These are phyloP conservation scores for Ptiloglossa arizonensis DNA, from an alignment of 1,140 invertebrate species.

Conservation along the genomic window DNA sequence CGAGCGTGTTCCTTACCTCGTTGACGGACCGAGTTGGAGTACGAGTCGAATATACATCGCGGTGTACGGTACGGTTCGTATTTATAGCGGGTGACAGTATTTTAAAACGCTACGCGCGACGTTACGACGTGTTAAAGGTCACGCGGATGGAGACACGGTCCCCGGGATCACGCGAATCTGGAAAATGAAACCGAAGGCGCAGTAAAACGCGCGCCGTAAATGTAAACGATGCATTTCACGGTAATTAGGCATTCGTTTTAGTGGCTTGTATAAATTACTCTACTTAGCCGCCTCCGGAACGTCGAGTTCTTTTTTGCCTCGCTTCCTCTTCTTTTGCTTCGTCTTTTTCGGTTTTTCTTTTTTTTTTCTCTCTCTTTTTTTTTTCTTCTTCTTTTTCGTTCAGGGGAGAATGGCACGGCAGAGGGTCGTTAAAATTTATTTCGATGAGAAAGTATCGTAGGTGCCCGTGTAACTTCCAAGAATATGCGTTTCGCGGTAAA, in stretches of 20 bases:
- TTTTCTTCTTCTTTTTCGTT: neutral
- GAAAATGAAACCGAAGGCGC: constrained; percentile 22
- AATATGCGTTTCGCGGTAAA: neutral
- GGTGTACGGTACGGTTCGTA: no score
- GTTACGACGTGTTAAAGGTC: constrained; percentile 26
- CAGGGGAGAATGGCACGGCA: neutral
- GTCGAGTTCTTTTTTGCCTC: neutral
- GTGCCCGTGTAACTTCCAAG: neutral
- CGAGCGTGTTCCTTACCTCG: no score
- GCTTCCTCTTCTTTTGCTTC: no score
- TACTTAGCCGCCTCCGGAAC: neutral
- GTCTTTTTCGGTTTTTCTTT: neutral
- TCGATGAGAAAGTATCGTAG: constrained; percentile 1
- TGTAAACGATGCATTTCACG: constrained; percentile 33
- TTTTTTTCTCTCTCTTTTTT: neutral
- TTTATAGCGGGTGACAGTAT: constrained; percentile 36
- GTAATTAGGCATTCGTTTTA: constrained; percentile 37
- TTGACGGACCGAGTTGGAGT: no score
- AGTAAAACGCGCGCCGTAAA: constrained; percentile 20
- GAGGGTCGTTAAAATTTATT: constrained; percentile 15
- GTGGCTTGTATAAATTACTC: constrained; percentile 6
- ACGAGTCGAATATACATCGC: no score
- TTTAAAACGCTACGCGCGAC: no score
- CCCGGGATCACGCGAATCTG: constrained; percentile 29
- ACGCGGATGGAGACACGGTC: neutral